Evolutionary conservation across 2,113 vertebrate genomes (phyloP), one percentile per base, ranked within the genome.

Genomic region (Lucifuga dentata): DNA sequence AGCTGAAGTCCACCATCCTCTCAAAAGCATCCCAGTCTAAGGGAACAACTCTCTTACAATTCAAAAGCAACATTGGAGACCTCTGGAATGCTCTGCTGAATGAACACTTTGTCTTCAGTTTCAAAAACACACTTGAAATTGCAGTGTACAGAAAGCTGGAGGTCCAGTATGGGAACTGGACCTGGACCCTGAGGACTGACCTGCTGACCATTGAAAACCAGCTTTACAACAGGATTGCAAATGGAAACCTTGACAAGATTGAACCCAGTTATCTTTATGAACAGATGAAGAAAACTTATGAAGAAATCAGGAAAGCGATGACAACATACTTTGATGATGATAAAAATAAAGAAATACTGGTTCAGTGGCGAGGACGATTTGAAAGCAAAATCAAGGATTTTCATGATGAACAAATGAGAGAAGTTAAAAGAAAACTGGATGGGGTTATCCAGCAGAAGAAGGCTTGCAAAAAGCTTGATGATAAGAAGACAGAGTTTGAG

Each of bases 81-180:
- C 0, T 86, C 5, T 86, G 73, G 72, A 64, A 74, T 0, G 79
- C 83, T 0, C 48, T 83, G 11, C 5, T 86, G 44, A 80, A 76
- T 0, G 79, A 85, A 32, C 1, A 82, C 0, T 77, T 86, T 82
- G 73, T 86, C 53, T 86, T 86, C 29, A 86, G 16, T 0, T 86
- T 80, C 60, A 82, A 70, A 69, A 85, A 85, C 60, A 21, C 83
- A 3, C 0, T 55, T 3, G 79, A 86, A 67, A 60, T 86, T 0
- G 12, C 45, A 44, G 10, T 38, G 23, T 82, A 77, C 46, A 74
- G 83, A 65, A 61, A 17, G 44, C 79, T 86, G 55, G 79, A 86
- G 23, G 38, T 52, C 1, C 6, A 73, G 0, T 77, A 74, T 1
- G 52, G 48, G 0, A 74, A 71, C 17, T 80, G 76, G 83, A 86